Evolutionary conservation across 64 coral and sea anemone genomes (phyloP), one percentile per base, ranked within the genome.

Genomic region (Cladopsammia gracilis): DNA sequence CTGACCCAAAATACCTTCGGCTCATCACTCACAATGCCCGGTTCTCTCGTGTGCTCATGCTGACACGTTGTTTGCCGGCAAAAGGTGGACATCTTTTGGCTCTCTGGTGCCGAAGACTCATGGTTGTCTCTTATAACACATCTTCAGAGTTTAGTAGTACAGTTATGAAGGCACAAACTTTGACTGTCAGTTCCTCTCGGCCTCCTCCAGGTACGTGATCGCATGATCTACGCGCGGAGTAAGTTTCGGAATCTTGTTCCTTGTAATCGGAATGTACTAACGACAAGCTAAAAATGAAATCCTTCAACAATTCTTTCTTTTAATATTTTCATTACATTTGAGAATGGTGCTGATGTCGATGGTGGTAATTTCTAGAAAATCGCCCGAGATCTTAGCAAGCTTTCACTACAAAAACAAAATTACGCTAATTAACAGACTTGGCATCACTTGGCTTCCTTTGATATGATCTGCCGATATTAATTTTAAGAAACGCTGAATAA

Each of bases 141-240:
- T 84, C 80, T 11, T 64, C 80, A 49, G 60, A 67, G 45, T 84
- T 67, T 84, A 18, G 45, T 50, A 67, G 7, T n/a, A 48, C 46
- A 20, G 62, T n/a, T 66, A 93, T 90, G 76, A 97, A 93, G 58
- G 70, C 87, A 16, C 75, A 91, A 56, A 91, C 88, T 10, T 92
- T 97, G 46, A 44, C 81, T 20, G 34, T 87, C 9, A 91, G 89
- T 52, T 90, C 87, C 7, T 61, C 91, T 8, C 70, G 82, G 0
- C 96, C 96, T 7, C 96, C 96, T 7, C 79, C 94, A 64, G 96
- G 96, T 97, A 25, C 68, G 61, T 48, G 47, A 18, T 65, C 9
- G 60, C n/a, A 34, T 34, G 34, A 34, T 34, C 34, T 34, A 61
- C 20, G 44, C 54, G 67, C 11, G 15, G 52, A 6, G 52, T 8